A percentile compares a stretch with the other conserved stretches of the same genome.
Evolutionary conservation across 2,888 invertebrate species (phyloP).

Genomic region (Oligia fasciuncula): DNA sequence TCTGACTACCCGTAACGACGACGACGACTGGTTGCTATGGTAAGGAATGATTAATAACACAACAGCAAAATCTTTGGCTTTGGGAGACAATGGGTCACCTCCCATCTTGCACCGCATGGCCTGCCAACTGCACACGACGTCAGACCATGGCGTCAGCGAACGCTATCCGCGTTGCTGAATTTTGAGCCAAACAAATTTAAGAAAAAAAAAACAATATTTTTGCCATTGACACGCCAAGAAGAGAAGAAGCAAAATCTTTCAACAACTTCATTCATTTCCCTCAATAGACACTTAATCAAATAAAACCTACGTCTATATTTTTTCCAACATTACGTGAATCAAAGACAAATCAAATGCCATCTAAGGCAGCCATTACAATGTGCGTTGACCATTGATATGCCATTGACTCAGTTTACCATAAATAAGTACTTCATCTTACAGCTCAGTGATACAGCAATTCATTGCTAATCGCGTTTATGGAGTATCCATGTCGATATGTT

Average conservation of each 20-base stretch:
- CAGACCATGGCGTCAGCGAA: too few species aligned
- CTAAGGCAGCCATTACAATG: conserved; percentile 47
- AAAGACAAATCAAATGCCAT: conserved; percentile 37
- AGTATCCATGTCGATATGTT: conserved; percentile 74
- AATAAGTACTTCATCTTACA: conserved; percentile 61
- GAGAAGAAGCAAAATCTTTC: not conserved
- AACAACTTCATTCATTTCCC: not conserved
- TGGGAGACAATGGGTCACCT: too few species aligned
- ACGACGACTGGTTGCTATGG: not conserved
- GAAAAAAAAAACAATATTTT: too few species aligned
- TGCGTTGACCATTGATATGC: conserved; percentile 29
- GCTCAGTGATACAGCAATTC: conserved; percentile 65
- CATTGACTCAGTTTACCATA: conserved; percentile 60
- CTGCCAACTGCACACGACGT: too few species aligned
- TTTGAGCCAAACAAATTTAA: too few species aligned
- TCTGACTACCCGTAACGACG: too few species aligned
- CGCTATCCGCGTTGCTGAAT: too few species aligned
- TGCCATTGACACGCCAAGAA: too few species aligned
- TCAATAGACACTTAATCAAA: conserved; percentile 7
- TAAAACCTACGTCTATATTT: not conserved
- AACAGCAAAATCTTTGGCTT: not conserved
- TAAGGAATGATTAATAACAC: too few species aligned
- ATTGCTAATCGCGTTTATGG: conserved; percentile 69
- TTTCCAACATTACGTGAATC: conserved; percentile 31
- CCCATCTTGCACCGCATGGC: too few species aligned